phyloP scores from a whole-genome alignment of 2,888 invertebrate species.

The Cancer borealis region DNA sequence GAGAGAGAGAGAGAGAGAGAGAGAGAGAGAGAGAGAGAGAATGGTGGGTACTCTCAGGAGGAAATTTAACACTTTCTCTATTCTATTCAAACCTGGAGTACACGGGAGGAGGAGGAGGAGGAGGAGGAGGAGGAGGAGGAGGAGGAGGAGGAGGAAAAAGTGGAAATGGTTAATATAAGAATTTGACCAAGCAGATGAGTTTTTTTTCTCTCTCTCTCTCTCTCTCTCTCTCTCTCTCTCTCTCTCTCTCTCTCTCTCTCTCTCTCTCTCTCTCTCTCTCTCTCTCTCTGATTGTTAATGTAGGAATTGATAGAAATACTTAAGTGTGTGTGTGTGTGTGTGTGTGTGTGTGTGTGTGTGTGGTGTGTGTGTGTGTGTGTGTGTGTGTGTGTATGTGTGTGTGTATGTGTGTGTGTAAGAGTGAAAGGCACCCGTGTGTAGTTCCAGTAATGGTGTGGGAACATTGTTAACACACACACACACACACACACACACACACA shows the following conservation, averaged over 20 bases:
- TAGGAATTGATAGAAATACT: background rate
- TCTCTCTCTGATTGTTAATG: background rate
- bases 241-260: slow-evolving; percentile 31
- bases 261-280: slow-evolving; percentile 45
- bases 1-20: slow-evolving; percentile 36
- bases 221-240: slow-evolving; percentile 42
- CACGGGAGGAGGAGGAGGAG: background rate
- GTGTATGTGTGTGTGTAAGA: slow-evolving; percentile 17
- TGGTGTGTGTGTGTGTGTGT: slow-evolving; percentile 45
- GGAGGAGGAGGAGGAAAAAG: background rate
- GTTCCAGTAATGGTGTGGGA: slow-evolving; percentile 17
- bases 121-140: slow-evolving; percentile 34
- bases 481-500: background rate
- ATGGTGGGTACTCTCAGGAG: slow-evolving; percentile 13
- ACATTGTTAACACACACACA: background rate
- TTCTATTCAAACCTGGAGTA: slow-evolving; percentile 15
- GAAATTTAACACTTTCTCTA: background rate
- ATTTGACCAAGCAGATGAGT: background rate
- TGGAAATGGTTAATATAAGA: background rate
- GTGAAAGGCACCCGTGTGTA: slow-evolving; percentile 26
- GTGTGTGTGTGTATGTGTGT: slow-evolving; percentile 41
- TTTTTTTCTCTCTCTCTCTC: slow-evolving; percentile 30
- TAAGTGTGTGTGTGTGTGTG: slow-evolving; percentile 5
- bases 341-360: slow-evolving; percentile 36
- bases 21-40: slow-evolving; percentile 54